Conservation (phyloP, 2,888 invertebrate genomes). For the Crioceris asparagi region DNA sequence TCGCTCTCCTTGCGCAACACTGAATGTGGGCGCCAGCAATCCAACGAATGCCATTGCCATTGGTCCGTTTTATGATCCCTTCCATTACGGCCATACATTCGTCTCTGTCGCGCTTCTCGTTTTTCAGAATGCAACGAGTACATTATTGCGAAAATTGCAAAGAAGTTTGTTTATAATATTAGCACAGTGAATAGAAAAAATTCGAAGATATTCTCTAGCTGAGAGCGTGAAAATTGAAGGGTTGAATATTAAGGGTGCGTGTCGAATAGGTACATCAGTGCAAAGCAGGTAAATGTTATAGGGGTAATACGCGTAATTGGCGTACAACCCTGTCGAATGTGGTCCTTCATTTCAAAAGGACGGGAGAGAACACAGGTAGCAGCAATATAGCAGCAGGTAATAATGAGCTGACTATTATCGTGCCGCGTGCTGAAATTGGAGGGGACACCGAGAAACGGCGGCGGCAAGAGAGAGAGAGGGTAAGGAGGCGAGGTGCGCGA, state of each 20-base stretch:
- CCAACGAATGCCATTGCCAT: conserved; percentile 51
- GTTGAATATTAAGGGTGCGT: too few species aligned
- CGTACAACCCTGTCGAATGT: conserved; percentile 20
- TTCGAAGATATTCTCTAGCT: not conserved
- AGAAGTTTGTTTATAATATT: not conserved
- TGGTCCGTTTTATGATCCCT: conserved; percentile 44
- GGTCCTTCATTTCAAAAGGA: conserved; percentile 14
- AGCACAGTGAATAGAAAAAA: too few species aligned
- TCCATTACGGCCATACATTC: conserved; percentile 29
- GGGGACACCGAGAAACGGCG: conserved; percentile 31
- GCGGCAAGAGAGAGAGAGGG: conserved; percentile 32
- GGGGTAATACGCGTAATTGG: conserved; percentile 15
- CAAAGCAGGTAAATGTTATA: too few species aligned
- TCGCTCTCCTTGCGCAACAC: conserved; percentile 37
- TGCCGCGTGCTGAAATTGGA: conserved; percentile 35
- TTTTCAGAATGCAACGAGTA: conserved; percentile 6
- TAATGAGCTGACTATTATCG: conserved; percentile 36
- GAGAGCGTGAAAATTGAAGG: not conserved
- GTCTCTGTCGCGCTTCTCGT: conserved; percentile 19
- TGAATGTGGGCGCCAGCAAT: conserved; percentile 38
- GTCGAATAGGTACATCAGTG: too few species aligned
- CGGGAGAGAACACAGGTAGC: conserved; percentile 35
- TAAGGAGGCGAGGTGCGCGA: conserved; percentile 28
- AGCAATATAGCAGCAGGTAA: conserved; percentile 30
- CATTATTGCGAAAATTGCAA: conserved; percentile 8